Percentiles rank a stretch among this genome's conserved stretches.
Evolutionary conservation across 2,113 vertebrate genomes (phyloP).

Genomic region (Arizona elegans): DNA sequence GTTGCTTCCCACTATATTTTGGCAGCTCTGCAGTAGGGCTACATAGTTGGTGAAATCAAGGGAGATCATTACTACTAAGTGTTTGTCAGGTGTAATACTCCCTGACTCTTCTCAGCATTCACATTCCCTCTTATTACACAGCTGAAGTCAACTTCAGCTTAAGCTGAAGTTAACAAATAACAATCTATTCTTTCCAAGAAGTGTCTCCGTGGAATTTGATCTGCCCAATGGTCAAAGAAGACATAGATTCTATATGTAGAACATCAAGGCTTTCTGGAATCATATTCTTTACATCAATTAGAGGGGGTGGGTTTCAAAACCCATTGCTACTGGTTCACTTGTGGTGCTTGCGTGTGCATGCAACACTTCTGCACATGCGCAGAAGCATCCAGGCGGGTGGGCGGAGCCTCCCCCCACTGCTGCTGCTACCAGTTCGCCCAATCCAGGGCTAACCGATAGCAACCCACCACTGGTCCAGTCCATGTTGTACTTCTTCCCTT

Average conservation of each 20-base stretch:
- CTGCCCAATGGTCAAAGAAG: neutral
- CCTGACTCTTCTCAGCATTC: conserved; percentile 17
- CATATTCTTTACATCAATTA: neutral
- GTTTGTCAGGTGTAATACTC: conserved; percentile 48
- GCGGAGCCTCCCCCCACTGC: no score
- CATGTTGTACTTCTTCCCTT: neutral
- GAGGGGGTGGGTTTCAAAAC: no score
- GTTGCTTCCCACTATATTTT: conserved; percentile 54
- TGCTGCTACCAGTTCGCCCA: no score
- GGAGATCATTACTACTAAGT: conserved; percentile 49
- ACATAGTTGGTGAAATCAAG: conserved; percentile 40
- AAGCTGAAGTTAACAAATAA: neutral
- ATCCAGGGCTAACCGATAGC: no score
- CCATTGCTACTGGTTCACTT: no score
- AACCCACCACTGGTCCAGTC: neutral
- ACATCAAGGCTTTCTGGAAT: neutral
- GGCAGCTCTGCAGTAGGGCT: conserved; percentile 42
- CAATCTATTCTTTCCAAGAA: conserved; percentile 17
- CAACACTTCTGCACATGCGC: no score
- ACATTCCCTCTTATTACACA: conserved; percentile 1
- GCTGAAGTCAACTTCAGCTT: neutral
- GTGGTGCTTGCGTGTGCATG: no score
- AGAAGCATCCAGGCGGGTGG: no score
- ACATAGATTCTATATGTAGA: neutral
- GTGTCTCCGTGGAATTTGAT: conserved; percentile 30